phyloP scores from a whole-genome alignment of 2,888 invertebrate species.

The Sinotaia quadrata region DNA sequence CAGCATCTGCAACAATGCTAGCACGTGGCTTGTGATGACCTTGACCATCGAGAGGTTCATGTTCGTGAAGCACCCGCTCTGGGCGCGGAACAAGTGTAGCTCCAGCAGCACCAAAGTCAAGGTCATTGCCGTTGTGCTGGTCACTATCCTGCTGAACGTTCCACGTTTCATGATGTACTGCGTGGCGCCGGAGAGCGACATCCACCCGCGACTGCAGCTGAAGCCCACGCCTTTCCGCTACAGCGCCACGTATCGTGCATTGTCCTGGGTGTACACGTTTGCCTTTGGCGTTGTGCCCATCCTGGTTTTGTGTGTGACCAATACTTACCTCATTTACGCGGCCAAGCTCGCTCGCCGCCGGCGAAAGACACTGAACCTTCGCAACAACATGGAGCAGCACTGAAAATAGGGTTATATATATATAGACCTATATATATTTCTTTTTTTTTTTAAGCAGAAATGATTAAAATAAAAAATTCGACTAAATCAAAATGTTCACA shows the following conservation, averaged over 20 bases:
- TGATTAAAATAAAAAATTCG: too few relatives aligned
- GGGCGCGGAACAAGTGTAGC: slow-evolving; percentile 61
- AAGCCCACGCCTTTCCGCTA: slow-evolving; percentile 54
- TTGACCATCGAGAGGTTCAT: slow-evolving; percentile 65
- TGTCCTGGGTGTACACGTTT: slow-evolving; percentile 59
- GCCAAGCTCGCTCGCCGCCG: slow-evolving; percentile 52
- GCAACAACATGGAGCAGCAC: slow-evolving; percentile 54
- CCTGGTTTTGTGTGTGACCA: slow-evolving; percentile 50
- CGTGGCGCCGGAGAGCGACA: slow-evolving; percentile 32
- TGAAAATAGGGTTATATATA: too few relatives aligned
- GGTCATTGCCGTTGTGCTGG: slow-evolving; percentile 48
- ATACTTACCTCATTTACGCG: slow-evolving; percentile 58
- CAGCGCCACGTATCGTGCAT: slow-evolving; percentile 38
- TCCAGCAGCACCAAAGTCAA: slow-evolving; percentile 56
- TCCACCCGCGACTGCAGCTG: slow-evolving; percentile 21
- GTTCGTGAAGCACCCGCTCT: slow-evolving; percentile 61
- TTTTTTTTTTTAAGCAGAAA: too few relatives aligned
- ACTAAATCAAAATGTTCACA: too few relatives aligned
- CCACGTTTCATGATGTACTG: slow-evolving; percentile 57
- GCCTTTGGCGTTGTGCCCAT: slow-evolving; percentile 59
- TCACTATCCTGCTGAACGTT: slow-evolving; percentile 56
- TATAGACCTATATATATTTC: too few relatives aligned
- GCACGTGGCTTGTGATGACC: slow-evolving; percentile 63
- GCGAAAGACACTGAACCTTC: slow-evolving; percentile 46
- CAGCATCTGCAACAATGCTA: slow-evolving; percentile 62